Conservation (phyloP, 1,140 invertebrate species). For the Mactra quadrangularis region DNA sequence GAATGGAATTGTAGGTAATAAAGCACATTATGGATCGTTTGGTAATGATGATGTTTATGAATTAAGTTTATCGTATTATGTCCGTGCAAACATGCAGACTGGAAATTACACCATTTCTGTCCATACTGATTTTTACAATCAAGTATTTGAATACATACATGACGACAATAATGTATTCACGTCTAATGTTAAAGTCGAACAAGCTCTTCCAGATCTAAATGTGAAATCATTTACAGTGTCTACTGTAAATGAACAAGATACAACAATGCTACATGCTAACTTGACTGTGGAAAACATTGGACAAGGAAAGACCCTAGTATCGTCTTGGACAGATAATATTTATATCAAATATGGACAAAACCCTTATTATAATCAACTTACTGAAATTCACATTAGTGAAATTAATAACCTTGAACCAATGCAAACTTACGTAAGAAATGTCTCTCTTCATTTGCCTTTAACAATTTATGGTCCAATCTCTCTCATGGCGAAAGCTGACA, state of each 20-base stretch:
- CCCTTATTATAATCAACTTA: background rate
- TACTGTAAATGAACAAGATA: background rate
- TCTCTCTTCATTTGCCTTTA: background rate
- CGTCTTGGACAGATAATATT: background rate
- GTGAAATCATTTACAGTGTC: background rate
- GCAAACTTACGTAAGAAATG: background rate
- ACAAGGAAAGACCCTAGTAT: constrained; percentile 4
- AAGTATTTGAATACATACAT: constrained; percentile 4
- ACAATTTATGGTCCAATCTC: background rate
- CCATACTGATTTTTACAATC: background rate
- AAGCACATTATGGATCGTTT: background rate
- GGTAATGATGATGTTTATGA: background rate
- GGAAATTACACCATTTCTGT: constrained; percentile 2
- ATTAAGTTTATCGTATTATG: background rate
- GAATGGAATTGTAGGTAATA: background rate
- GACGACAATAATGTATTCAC: background rate
- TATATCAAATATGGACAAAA: background rate
- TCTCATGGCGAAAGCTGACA: background rate
- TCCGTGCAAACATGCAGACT: background rate
- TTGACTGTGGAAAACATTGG: constrained; percentile 8
- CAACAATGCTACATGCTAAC: background rate
- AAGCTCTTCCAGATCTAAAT: constrained; percentile 23
- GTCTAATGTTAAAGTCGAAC: background rate
- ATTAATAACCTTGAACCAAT: background rate
- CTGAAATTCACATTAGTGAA: background rate